These are phyloP conservation scores for Periophthalmus modestus DNA, from an alignment of 2,113 vertebrate genomes.

Conservation along the genomic window DNA sequence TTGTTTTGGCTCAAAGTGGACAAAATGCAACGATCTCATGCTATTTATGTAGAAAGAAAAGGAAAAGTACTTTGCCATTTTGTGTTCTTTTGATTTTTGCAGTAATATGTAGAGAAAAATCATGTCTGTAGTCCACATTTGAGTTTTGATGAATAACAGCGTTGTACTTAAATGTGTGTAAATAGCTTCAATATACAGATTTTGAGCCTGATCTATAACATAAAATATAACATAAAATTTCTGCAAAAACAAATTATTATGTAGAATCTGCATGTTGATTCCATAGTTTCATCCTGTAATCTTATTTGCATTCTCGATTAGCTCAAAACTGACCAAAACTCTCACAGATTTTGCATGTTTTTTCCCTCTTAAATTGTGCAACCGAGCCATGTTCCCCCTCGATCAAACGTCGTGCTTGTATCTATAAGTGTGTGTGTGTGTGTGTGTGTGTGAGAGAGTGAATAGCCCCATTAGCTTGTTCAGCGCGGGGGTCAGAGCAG, in stretches of 20 bases:
- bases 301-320: neutral
- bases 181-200: too few relatives aligned
- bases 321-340: too few relatives aligned
- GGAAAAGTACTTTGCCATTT: neutral
- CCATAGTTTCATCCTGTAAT: too few relatives aligned
- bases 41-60: neutral
- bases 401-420: constrained; percentile 21
- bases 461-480: constrained; percentile 71
- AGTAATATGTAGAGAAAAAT: too few relatives aligned
- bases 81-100: neutral
- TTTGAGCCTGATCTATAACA: too few relatives aligned
- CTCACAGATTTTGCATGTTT: neutral
- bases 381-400: neutral
- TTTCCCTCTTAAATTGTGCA: neutral
- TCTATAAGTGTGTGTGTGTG: constrained; percentile 40
- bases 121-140: too few relatives aligned
- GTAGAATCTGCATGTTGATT: too few relatives aligned
- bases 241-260: too few relatives aligned
- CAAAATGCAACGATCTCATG: neutral
- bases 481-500: constrained; percentile 66
- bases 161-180: too few relatives aligned
- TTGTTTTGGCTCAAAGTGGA: too few relatives aligned
- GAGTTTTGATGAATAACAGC: too few relatives aligned
- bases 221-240: too few relatives aligned
- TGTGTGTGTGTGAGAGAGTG: constrained; percentile 71